Evolutionary conservation across 2,797 vertebrate species (phyloP), one percentile per base, ranked within the genome.

Genomic region (Centropyge bicolor): DNA sequence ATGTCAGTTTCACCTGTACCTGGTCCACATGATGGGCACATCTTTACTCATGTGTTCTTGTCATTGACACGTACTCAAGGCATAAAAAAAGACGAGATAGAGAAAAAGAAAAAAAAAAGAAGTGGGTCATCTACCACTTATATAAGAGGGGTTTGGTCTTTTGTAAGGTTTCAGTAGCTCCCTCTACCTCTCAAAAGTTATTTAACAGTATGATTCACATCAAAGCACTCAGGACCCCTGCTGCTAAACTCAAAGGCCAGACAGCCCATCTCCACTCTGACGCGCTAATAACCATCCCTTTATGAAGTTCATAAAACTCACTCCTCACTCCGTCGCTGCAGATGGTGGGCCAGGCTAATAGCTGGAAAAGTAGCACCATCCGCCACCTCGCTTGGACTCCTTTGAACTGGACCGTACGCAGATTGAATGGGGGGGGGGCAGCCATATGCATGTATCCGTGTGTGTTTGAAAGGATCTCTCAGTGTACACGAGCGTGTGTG

Each of bases 301-400:
- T 95, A 96, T 96, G 95, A 96, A 96, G 95, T 96, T 96, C 96
- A 97, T 95, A 95, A 96, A 97, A 93, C 95, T 96, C 95, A 94
- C 95, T 95, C 95, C 95, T 96, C 95, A 94, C 94, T 92, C 90
- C 94, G 96, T 95, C 95, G 94, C 95, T 96, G 96, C 95, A 95
- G 94, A 95, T 94, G 94, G 96, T 93, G 95, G 94, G 93, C 94
- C 93, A 83, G 95, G 95, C 95, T 96, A 96, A 97, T 96, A 94
- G 96, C 96, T 96, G 90, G 84, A 87, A 88, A 88, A 91, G 85
- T 95, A 96, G 95, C 95, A 93, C 94, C 94, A 95, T 93, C 94
- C 92, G 92, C 94, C 86, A 94, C 94, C 93, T 96, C 93, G 92
- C 94, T 61, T 94, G 93, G 94, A 94, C 90, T 38, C 79, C 96